Percentiles rank a stretch among this genome's conserved stretches.
phyloP scores from a whole-genome alignment of 2,888 invertebrate genomes.

The Amphiduros pacificus region DNA sequence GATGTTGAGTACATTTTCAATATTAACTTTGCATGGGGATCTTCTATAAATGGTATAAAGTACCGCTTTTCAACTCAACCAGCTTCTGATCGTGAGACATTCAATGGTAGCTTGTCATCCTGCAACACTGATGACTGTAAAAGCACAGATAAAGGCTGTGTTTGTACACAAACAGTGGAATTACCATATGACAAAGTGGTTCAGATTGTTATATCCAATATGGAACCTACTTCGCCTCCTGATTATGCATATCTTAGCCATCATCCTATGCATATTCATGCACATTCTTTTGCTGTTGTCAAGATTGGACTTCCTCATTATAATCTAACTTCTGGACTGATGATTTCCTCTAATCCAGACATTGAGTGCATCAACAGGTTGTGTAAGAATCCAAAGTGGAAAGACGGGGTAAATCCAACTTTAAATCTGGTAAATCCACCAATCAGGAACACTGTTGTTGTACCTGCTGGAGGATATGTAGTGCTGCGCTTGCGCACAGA shows the following conservation, averaged over 20 bases:
- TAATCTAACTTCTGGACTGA: background rate
- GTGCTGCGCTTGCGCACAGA: conserved; percentile 45
- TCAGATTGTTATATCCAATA: conserved; percentile 38
- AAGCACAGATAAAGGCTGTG: conserved; percentile 26
- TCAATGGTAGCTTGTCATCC: too few relatives aligned
- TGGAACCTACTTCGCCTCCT: background rate
- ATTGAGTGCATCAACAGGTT: conserved; percentile 36
- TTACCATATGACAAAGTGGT: conserved; percentile 36
- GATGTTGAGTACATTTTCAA: conserved; percentile 1
- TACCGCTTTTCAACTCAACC: too few relatives aligned
- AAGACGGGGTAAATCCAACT: conserved; percentile 37
- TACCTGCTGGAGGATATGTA: conserved; percentile 53
- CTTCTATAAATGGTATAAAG: background rate
- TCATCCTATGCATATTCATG: conserved; percentile 51
- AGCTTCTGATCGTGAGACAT: too few relatives aligned
- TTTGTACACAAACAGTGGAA: conserved; percentile 37
- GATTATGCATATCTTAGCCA: conserved; percentile 13
- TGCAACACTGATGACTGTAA: background rate
- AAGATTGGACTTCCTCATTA: conserved; percentile 42
- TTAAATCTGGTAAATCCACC: conserved; percentile 38
- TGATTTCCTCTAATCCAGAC: conserved; percentile 1
- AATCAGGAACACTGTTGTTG: conserved; percentile 48
- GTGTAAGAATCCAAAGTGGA: conserved; percentile 42
- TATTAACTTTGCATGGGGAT: background rate
- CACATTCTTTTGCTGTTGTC: conserved; percentile 48